phyloP scores from a whole-genome alignment of 1,140 invertebrate species.

The Diploscapter pachys region DNA sequence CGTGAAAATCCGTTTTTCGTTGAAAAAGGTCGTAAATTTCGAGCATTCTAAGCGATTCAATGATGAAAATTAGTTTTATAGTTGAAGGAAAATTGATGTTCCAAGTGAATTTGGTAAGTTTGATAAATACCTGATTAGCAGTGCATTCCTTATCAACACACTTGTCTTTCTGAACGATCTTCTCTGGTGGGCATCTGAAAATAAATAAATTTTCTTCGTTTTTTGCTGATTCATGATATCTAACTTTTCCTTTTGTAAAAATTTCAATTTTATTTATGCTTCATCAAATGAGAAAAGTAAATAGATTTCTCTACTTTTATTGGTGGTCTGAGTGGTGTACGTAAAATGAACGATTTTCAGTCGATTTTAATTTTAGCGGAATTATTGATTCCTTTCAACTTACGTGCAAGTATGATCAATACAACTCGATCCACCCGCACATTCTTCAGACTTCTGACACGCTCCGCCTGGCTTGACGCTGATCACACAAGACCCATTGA shows the following conservation, averaged over 20 bases:
- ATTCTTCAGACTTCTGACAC: conserved; percentile 26
- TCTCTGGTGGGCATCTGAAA: conserved; percentile 27
- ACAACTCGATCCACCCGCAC: conserved; percentile 26
- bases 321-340: too few species aligned
- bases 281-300: neutral
- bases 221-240: too few species aligned
- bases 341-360: too few species aligned
- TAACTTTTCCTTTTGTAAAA: too few species aligned
- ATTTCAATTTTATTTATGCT: too few species aligned
- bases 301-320: neutral
- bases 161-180: conserved; percentile 16
- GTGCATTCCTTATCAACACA: conserved; percentile 15
- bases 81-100: too few species aligned
- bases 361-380: neutral
- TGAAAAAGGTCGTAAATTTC: too few species aligned
- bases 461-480: conserved; percentile 20
- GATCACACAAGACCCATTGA: conserved; percentile 24
- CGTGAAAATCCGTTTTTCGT: too few species aligned
- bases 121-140: neutral
- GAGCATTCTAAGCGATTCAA: too few species aligned
- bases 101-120: too few species aligned
- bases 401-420: conserved; percentile 28
- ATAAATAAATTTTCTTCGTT: too few species aligned
- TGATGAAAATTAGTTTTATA: too few species aligned
- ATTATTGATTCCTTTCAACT: neutral